These are phyloP conservation scores for Wasmannia auropunctata DNA, from an alignment of 1,140 invertebrate species.

Conservation along the genomic window DNA sequence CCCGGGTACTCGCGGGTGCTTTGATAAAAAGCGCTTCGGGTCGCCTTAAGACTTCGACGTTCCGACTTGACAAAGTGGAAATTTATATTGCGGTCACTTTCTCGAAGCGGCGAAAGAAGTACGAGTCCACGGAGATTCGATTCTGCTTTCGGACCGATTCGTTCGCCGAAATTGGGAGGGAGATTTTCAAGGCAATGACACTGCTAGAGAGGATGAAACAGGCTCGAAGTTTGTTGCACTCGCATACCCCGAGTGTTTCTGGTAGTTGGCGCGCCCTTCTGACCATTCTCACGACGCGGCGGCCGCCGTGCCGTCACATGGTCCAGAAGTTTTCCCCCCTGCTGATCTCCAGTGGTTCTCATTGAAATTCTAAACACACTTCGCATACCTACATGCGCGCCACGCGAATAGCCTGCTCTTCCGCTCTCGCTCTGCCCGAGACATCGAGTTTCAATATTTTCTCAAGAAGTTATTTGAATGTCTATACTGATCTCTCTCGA, in stretches of 20 bases:
- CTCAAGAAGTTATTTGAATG: conserved; percentile 39
- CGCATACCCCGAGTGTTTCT: background rate
- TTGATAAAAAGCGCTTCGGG: background rate
- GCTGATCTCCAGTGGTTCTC: conserved; percentile 30
- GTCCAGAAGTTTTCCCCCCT: conserved; percentile 42
- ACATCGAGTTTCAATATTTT: conserved; percentile 47
- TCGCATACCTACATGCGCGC: background rate
- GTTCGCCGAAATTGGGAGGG: background rate
- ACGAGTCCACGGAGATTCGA: background rate
- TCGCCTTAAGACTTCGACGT: background rate
- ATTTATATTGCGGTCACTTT: background rate
- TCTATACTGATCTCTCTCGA: background rate
- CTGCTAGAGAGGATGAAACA: background rate
- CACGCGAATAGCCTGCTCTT: conserved; percentile 1
- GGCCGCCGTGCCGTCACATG: conserved; percentile 20
- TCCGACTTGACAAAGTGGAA: background rate
- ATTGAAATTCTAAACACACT: conserved; percentile 45
- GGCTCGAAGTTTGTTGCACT: conserved; percentile 20
- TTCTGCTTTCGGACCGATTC: background rate
- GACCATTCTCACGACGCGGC: conserved; percentile 31
- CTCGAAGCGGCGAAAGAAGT: background rate
- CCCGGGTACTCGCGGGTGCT: background rate
- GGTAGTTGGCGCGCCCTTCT: background rate
- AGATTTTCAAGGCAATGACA: background rate
- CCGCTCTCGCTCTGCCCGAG: background rate